Base-by-base conservation (phyloP, 2,888 invertebrate species). In the Hirudinaria manillensis region DNA sequence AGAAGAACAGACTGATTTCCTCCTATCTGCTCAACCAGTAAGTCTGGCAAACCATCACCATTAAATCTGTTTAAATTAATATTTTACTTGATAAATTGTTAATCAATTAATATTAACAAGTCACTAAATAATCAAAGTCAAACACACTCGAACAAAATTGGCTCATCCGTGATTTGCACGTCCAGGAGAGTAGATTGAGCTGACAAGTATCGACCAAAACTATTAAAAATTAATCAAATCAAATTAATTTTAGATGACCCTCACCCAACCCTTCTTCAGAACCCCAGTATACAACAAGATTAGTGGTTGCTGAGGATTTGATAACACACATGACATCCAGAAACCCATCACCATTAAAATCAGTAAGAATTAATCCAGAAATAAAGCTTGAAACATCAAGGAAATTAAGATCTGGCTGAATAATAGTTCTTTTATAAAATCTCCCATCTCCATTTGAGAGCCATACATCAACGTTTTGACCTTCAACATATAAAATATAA, bases 301-400 rank as follows among this genome's bases (percentile, higher is more conserved):
- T 24, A 34, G 29, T 65, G 16, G 3, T 21, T 16, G 7, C 21
- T 21, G 32, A n/a, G 1, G 36, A n/a, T 6, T 73, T 73, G 3
- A 4, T 34, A n/a, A 27, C 13, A 16, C 34, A 56, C 56, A 96
- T 85, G 70, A 95, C 87, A 86, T 97, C 97, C 4, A 95, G 94
- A 86, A 91, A 96, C 0, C 96, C 96, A 86, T 97, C 96, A 90
- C 96, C 91, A 83, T 97, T 94, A 81, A 92, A 94, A 85, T 97
- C 97, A 16, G 73, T 65, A n/a, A 73, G 36, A 7, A 65, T 27
- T 16, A 73, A 24, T 21, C 73, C 73, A 29, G 38, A 21, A 3
- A 73, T 73, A 55, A 36, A 73, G 32, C 3, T 29, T 21, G 24
- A 32, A n/a, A 34, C 19, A 3, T 10, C n/a, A 34, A n/a, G 16